Evolutionary conservation across 1,140 invertebrate species (phyloP).

Genomic region (Listronotus oregonensis): DNA sequence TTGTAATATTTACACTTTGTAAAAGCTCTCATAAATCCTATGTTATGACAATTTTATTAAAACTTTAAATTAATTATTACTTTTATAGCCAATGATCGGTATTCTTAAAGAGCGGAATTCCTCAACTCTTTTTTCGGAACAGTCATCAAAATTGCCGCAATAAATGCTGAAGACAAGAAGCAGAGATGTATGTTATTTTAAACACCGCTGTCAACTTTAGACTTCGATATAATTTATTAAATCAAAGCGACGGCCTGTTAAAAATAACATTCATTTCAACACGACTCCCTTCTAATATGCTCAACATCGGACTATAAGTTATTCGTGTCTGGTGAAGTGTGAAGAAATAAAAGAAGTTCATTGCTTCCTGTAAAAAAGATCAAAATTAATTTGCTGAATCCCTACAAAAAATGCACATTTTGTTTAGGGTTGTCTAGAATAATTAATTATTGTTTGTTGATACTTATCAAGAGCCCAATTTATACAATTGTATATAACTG

Average conservation of each 20-base stretch:
- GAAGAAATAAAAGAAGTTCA: slow-evolving; percentile 10
- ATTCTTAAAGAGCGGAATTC: slow-evolving; percentile 30
- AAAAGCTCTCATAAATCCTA: too few species aligned
- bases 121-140: slow-evolving; percentile 23
- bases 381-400: too few species aligned
- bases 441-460: too few species aligned
- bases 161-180: slow-evolving; percentile 45
- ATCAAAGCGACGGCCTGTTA: slow-evolving; percentile 46
- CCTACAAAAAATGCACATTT: too few species aligned
- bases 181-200: slow-evolving; percentile 51
- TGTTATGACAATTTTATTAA: too few species aligned
- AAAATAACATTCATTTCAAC: slow-evolving; percentile 48
- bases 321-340: not conserved
- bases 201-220: slow-evolving; percentile 47
- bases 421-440: too few species aligned
- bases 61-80: too few species aligned
- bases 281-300: slow-evolving; percentile 32
- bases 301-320: slow-evolving; percentile 20
- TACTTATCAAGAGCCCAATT: too few species aligned
- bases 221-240: slow-evolving; percentile 44
- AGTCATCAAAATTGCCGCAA: slow-evolving; percentile 20
- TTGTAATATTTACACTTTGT: too few species aligned
- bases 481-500: too few species aligned
- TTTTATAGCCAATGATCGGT: slow-evolving; percentile 37
- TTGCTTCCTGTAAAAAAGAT: slow-evolving; percentile 16